These are phyloP conservation scores for Cariama cristata DNA, from an alignment of 2,113 vertebrate species.

Conservation along the genomic window DNA sequence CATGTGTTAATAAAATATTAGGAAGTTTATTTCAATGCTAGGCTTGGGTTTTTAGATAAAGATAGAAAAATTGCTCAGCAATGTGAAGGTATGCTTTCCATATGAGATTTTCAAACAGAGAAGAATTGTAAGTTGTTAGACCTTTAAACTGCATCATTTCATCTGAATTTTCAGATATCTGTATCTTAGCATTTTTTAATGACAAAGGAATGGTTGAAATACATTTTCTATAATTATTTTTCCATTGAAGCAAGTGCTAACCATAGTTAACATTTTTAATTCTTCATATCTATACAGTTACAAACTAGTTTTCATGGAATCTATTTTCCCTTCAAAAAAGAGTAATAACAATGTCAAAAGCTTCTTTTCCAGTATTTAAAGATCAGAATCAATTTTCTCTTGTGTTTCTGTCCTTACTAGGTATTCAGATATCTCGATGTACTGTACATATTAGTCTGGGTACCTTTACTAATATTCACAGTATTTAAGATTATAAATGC, in stretches of 20 bases:
- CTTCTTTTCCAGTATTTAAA: conserved; percentile 74
- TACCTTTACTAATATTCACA: conserved; percentile 85
- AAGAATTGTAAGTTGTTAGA: conserved; percentile 17
- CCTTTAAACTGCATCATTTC: conserved; percentile 50
- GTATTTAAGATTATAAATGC: conserved; percentile 84
- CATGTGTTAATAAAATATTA: conserved; percentile 28
- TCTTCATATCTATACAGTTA: conserved; percentile 70
- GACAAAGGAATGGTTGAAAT: conserved; percentile 64
- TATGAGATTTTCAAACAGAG: conserved; percentile 43
- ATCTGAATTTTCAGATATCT: conserved; percentile 61
- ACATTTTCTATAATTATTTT: conserved; percentile 72
- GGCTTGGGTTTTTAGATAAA: conserved; percentile 37
- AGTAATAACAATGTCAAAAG: conserved; percentile 49
- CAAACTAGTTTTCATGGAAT: conserved; percentile 69
- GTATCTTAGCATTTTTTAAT: conserved; percentile 69
- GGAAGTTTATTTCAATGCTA: conserved; percentile 37
- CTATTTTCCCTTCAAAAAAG: conserved; percentile 66
- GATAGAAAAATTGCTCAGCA: conserved; percentile 43
- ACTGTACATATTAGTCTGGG: conserved; percentile 82
- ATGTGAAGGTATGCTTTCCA: conserved; percentile 42
- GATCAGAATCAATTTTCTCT: conserved; percentile 59
- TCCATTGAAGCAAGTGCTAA: conserved; percentile 69
- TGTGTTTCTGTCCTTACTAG: conserved; percentile 66
- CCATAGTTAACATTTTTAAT: conserved; percentile 74
- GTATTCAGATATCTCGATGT: conserved; percentile 75